A percentile compares a stretch with the other conserved stretches of the same genome.
These are phyloP conservation scores for Athene cunicularia DNA, from an alignment of 2,113 vertebrate species.

Conservation along the genomic window DNA sequence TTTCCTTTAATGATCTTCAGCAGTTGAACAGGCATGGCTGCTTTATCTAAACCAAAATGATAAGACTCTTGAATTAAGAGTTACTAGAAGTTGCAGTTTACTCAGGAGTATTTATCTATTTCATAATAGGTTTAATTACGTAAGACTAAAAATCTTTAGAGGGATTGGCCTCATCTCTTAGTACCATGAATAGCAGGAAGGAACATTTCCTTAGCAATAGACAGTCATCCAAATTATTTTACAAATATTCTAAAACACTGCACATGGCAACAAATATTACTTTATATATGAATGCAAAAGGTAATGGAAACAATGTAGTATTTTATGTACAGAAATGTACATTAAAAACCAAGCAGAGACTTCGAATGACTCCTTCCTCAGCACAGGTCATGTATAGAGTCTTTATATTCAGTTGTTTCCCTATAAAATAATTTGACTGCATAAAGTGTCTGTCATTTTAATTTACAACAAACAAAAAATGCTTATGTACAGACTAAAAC, in stretches of 20 bases:
- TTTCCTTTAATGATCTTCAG: constrained; percentile 39
- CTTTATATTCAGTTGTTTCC: not conserved
- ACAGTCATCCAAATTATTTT: not conserved
- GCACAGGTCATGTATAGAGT: not conserved
- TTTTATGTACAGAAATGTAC: not conserved
- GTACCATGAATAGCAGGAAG: not conserved
- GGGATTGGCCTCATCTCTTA: not conserved
- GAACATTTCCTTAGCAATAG: not conserved
- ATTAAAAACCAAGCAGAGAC: not conserved
- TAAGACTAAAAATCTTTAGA: not conserved
- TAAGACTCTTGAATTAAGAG: not conserved
- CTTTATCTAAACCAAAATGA: not conserved
- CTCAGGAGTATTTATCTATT: not conserved
- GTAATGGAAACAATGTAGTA: not conserved
- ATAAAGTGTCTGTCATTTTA: not conserved
- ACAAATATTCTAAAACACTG: not conserved
- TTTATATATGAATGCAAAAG: not conserved
- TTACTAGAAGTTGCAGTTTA: not conserved
- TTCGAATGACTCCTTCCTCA: not conserved
- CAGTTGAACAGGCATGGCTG: constrained; percentile 68
- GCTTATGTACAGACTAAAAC: not conserved
- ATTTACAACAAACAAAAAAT: not conserved
- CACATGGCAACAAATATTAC: not conserved
- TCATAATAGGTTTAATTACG: not conserved
- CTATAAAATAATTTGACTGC: not conserved